A percentile compares a stretch with the other conserved stretches of the same genome.
phyloP scores from a whole-genome alignment of 2,888 invertebrate genomes.

The Acrobasis suavella region DNA sequence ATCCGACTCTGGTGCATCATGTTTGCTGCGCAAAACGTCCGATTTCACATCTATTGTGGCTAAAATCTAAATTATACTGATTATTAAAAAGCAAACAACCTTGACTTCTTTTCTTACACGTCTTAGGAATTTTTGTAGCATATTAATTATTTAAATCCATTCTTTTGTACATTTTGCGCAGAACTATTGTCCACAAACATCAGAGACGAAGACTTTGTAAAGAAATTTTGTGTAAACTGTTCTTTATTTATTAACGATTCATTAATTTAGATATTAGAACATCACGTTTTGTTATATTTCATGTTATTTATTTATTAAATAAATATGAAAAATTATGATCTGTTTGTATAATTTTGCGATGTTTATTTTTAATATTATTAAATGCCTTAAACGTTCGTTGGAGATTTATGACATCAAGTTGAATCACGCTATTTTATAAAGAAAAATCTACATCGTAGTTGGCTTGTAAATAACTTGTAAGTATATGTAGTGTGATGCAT shows the following conservation, averaged over 20 bases:
- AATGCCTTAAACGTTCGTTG: background rate
- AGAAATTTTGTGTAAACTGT: conserved; percentile 8
- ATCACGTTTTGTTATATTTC: conserved; percentile 10
- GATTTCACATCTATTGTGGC: background rate
- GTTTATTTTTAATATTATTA: conserved; percentile 2
- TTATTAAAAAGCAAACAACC: too few relatives aligned
- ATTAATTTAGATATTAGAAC: conserved; percentile 12
- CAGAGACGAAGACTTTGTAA: conserved; percentile 7
- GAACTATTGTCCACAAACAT: background rate
- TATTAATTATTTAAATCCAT: background rate
- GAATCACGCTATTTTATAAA: conserved; percentile 2
- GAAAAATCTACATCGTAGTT: background rate
- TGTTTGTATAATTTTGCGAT: conserved; percentile 31
- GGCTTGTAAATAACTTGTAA: conserved; percentile 37
- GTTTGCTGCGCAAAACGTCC: background rate
- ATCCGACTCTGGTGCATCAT: background rate
- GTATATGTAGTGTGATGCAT: conserved; percentile 40
- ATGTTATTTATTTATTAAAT: conserved; percentile 27
- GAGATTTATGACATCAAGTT: background rate
- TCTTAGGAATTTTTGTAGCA: background rate
- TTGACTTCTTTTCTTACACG: too few relatives aligned
- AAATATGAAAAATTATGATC: conserved; percentile 26
- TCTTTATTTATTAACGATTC: background rate
- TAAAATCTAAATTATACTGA: too few relatives aligned
- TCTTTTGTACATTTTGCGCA: background rate